phyloP scores from a whole-genome alignment of 2,113 vertebrate genomes.

The Leptobrachium leishanense region DNA sequence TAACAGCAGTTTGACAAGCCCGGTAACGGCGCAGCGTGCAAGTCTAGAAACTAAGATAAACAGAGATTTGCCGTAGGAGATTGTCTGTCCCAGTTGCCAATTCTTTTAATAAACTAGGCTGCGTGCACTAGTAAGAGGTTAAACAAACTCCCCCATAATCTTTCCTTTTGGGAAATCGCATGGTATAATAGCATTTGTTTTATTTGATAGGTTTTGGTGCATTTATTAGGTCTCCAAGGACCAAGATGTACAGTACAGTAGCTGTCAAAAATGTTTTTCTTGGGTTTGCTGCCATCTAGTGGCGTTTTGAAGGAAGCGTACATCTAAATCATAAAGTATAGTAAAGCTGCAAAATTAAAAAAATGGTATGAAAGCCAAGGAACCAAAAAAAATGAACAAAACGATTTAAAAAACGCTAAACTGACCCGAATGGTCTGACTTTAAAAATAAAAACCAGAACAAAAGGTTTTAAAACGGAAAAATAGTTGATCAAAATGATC shows the following conservation, averaged over 20 bases:
- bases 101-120: constrained; percentile 34
- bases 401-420: too few relatives aligned
- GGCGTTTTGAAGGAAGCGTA: constrained; percentile 21
- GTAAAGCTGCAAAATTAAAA: too few relatives aligned
- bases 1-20: not conserved
- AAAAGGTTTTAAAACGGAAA: too few relatives aligned
- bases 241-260: not conserved
- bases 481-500: too few relatives aligned
- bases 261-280: constrained; percentile 34
- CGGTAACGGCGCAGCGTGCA: not conserved
- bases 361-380: too few relatives aligned
- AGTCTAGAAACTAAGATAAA: not conserved
- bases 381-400: too few relatives aligned
- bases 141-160: constrained; percentile 31
- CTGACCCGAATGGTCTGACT: too few relatives aligned
- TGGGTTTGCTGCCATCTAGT: constrained; percentile 67
- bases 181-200: constrained; percentile 36
- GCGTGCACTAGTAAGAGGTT: constrained; percentile 26
- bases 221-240: not conserved
- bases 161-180: constrained; percentile 32
- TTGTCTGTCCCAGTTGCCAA: constrained; percentile 7
- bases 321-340: not conserved
- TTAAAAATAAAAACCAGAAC: too few relatives aligned
- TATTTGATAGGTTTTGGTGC: constrained; percentile 29
- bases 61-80: constrained; percentile 23